A percentile compares a stretch with the other conserved stretches of the same genome.
Evolutionary conservation across 2,113 vertebrate species (phyloP).

Genomic region (Helogale parvula): DNA sequence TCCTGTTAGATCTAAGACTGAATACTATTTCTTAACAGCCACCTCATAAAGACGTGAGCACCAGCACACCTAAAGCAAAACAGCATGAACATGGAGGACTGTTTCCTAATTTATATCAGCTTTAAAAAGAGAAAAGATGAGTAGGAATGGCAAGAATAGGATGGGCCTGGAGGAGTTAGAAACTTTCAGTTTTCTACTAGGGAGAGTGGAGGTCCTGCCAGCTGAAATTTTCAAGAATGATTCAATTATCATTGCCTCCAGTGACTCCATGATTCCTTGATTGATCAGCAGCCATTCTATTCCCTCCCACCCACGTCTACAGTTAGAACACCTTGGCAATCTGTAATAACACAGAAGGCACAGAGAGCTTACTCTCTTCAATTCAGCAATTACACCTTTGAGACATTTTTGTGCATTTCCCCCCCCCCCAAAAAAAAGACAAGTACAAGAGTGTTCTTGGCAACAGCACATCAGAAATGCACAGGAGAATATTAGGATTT

Average conservation of each 20-base stretch:
- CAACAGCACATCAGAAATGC: not conserved
- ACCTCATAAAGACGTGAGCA: not conserved
- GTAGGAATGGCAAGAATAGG: not conserved
- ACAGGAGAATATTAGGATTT: not conserved
- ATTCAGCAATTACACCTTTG: not conserved
- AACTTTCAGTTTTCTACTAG: not conserved
- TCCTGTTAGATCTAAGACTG: not conserved
- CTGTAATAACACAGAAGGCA: not conserved
- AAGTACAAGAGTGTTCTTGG: not conserved
- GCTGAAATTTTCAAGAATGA: not conserved
- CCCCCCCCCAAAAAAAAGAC: not conserved
- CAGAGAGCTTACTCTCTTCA: not conserved
- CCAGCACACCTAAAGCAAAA: not conserved
- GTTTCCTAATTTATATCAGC: not conserved
- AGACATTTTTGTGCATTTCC: not conserved
- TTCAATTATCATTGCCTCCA: not conserved
- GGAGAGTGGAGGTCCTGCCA: not conserved
- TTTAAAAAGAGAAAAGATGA: not conserved
- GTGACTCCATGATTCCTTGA: not conserved
- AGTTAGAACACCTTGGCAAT: not conserved
- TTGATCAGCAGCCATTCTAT: not conserved
- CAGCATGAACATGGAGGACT: not conserved
- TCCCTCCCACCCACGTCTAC: not conserved
- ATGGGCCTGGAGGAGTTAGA: not conserved
- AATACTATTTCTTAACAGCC: not conserved